phyloP scores from a whole-genome alignment of 2,113 vertebrate species.

The Falco punctatus region DNA sequence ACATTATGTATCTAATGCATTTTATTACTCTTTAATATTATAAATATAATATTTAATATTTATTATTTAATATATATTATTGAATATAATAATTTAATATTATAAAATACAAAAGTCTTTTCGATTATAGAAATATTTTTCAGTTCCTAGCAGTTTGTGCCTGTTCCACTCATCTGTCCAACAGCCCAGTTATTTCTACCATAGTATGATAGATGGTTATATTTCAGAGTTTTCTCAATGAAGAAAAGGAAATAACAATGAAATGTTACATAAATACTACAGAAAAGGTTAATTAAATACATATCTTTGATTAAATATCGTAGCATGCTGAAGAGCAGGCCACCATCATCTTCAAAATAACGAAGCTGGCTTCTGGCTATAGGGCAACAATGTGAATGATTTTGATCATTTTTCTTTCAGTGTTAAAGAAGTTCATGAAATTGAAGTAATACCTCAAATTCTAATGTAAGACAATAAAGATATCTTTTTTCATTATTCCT shows the following conservation, averaged over 20 bases:
- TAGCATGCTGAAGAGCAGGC: not conserved
- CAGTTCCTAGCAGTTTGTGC: rapidly evolving
- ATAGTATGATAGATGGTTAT: not conserved
- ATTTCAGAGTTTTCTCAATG: not conserved
- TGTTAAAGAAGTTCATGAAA: not conserved
- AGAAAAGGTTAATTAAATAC: not conserved
- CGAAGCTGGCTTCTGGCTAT: rapidly evolving
- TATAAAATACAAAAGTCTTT: not conserved
- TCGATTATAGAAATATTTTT: not conserved
- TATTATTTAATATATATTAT: no score
- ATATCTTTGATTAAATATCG: not conserved
- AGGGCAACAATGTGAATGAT: not conserved
- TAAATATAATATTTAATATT: no score
- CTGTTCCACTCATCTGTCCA: not conserved
- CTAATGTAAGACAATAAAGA: not conserved
- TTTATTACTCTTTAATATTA: not conserved
- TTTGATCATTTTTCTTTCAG: not conserved
- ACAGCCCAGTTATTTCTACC: not conserved
- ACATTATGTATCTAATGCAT: not conserved
- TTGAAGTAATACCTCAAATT: not conserved
- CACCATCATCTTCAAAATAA: not conserved
- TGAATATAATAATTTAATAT: no score
- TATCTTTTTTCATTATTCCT: not conserved
- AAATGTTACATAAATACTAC: not conserved
- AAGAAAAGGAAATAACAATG: not conserved